phyloP scores from a whole-genome alignment of 92 coral and sea anemone genomes.

The Epizoanthus stellaris region DNA sequence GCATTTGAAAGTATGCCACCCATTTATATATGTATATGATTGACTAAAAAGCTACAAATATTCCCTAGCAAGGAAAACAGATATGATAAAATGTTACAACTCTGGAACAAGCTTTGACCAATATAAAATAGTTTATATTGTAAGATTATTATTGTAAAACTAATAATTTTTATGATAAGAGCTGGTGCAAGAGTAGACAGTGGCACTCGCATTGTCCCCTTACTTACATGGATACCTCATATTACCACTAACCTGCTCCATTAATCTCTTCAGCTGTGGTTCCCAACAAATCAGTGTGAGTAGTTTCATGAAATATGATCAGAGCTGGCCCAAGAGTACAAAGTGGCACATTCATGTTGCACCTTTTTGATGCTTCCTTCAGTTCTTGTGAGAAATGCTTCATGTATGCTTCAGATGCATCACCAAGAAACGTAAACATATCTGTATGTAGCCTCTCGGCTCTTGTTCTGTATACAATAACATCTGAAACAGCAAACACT shows the following conservation, averaged over 20 bases:
- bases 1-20: too few relatives aligned
- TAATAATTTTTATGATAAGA: too few relatives aligned
- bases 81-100: too few relatives aligned
- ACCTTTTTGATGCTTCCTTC: constrained; percentile 80
- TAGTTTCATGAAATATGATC: constrained; percentile 97
- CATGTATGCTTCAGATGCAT: constrained; percentile 97
- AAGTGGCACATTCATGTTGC: constrained; percentile 87
- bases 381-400: constrained; percentile 96
- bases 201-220: too few relatives aligned
- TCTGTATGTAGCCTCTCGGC: constrained; percentile 97
- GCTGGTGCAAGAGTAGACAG: too few relatives aligned
- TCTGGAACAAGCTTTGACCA: too few relatives aligned
- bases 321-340: constrained; percentile 98
- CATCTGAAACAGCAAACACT: constrained; percentile 95
- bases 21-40: too few relatives aligned
- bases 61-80: too few relatives aligned
- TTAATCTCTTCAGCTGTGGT: constrained; percentile 60
- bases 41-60: too few relatives aligned
- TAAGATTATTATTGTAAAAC: too few relatives aligned
- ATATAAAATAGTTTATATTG: too few relatives aligned
- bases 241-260: constrained; percentile 57
- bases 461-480: constrained; percentile 90
- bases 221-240: background rate
- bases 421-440: constrained; percentile 96
- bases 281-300: constrained; percentile 90